These are phyloP conservation scores for Colius striatus DNA, from an alignment of 2,113 vertebrate genomes.

Conservation along the genomic window DNA sequence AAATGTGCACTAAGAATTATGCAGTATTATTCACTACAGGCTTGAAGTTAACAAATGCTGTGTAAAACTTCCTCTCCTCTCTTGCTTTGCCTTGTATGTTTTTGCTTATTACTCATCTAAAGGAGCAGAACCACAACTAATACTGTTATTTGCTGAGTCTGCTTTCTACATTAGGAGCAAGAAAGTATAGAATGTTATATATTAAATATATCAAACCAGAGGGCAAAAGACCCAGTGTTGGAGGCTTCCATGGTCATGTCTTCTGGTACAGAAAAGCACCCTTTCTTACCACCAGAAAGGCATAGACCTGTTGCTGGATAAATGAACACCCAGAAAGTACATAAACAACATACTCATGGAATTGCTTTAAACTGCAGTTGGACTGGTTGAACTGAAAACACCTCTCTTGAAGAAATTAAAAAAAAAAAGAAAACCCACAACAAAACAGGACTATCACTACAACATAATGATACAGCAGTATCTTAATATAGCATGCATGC, in stretches of 20 bases:
- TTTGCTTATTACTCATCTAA: not conserved
- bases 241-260: not conserved
- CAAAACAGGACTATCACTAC: not conserved
- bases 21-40: not conserved
- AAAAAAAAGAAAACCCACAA: not conserved
- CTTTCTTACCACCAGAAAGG: not conserved
- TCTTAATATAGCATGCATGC: not conserved
- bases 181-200: not conserved
- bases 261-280: not conserved
- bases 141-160: not conserved
- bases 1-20: not conserved
- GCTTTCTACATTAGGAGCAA: not conserved
- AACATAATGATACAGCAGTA: not conserved
- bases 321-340: not conserved
- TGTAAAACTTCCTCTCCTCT: not conserved
- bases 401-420: not conserved
- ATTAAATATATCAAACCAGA: not conserved
- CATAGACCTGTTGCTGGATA: not conserved
- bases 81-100: not conserved
- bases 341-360: not conserved
- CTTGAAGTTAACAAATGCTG: not conserved
- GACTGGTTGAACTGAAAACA: not conserved
- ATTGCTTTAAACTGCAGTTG: not conserved
- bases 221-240: not conserved
- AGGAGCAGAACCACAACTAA: not conserved